These are phyloP conservation scores for Nemopilema nomurai DNA, from an alignment of 30 jellyfish, hydroid and myxozoan species.

Conservation along the genomic window DNA sequence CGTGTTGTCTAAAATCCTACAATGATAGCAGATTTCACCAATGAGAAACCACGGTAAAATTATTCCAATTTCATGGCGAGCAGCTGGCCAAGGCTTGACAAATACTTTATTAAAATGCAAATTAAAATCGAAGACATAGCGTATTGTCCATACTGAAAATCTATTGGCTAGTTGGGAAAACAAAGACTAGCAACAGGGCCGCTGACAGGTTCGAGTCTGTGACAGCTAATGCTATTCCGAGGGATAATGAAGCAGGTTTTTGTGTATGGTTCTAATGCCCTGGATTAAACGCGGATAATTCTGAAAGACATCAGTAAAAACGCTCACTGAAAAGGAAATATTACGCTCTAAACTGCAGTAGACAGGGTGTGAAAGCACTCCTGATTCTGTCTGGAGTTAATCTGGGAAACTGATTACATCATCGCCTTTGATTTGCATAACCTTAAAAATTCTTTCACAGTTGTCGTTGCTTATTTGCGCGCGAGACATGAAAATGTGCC, in stretches of 20 bases:
- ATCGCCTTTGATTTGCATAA: background rate
- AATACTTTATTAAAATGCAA: constrained; percentile 45
- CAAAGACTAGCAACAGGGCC: background rate
- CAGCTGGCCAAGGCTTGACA: constrained; percentile 65
- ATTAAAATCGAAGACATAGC: constrained; percentile 21
- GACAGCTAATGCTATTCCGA: constrained; percentile 22
- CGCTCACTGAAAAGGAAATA: background rate
- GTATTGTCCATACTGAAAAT: constrained; percentile 24
- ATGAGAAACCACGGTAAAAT: constrained; percentile 40
- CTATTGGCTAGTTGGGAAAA: constrained; percentile 40
- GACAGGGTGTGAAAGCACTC: background rate
- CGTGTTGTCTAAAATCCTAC: constrained; percentile 29
- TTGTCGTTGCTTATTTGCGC: no score
- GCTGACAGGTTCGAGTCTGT: constrained; percentile 3
- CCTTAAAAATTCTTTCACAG: background rate
- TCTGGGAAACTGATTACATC: background rate
- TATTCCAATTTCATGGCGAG: constrained; percentile 31
- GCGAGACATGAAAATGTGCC: no score
- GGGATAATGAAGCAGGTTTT: constrained; percentile 18
- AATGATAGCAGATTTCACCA: constrained; percentile 40
- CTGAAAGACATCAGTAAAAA: constrained; percentile 1
- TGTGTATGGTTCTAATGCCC: constrained; percentile 23
- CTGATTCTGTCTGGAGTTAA: background rate
- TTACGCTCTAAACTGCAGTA: background rate
- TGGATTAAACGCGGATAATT: constrained; percentile 30